These are phyloP conservation scores for Mus pahari DNA, from an alignment of 2,113 vertebrate genomes.

Conservation along the genomic window DNA sequence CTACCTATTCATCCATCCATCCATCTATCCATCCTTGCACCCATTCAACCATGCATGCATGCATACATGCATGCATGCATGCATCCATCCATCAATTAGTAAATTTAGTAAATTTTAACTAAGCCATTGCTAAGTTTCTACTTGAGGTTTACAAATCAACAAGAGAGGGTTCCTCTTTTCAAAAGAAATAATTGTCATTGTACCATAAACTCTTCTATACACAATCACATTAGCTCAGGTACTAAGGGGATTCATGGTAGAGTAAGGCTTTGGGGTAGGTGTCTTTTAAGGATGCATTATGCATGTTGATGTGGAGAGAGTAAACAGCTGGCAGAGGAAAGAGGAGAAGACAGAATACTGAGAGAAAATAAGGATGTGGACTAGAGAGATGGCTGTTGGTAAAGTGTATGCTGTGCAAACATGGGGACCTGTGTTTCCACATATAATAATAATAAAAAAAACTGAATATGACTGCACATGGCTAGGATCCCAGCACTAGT, in stretches of 20 bases:
- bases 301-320: background rate
- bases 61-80: background rate
- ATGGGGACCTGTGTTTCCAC: background rate
- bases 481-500: background rate
- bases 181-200: background rate
- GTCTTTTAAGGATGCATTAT: background rate
- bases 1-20: too few relatives aligned
- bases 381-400: background rate
- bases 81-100: background rate
- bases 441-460: background rate
- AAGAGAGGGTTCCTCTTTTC: background rate
- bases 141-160: background rate
- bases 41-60: background rate
- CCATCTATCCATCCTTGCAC: background rate
- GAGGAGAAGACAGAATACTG: background rate
- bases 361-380: background rate
- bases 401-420: background rate
- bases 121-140: background rate
- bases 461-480: background rate
- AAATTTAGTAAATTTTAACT: background rate
- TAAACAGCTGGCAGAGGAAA: background rate
- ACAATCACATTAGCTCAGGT: background rate
- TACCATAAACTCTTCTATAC: background rate
- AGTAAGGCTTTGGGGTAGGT: background rate
- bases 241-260: background rate